phyloP scores from a whole-genome alignment of 2,797 vertebrate species.

The Sciurus vulgaris region DNA sequence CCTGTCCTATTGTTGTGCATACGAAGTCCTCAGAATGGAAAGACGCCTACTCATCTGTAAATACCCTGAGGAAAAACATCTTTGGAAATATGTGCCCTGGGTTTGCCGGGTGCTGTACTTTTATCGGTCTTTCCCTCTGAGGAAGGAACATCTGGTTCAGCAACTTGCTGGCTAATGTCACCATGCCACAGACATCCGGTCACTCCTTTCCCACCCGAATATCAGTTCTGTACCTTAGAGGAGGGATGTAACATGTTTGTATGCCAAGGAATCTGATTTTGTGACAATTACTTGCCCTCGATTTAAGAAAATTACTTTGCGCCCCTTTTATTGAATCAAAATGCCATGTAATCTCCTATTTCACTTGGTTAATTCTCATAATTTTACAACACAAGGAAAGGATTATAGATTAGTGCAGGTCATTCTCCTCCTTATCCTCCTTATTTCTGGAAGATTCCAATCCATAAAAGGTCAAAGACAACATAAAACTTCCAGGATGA shows the following conservation, averaged over 20 bases:
- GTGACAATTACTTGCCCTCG: slow-evolving; percentile 74
- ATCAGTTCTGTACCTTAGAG: slow-evolving; percentile 38
- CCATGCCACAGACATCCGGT: slow-evolving; percentile 56
- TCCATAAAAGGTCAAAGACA: slow-evolving; percentile 72
- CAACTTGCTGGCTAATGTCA: background rate
- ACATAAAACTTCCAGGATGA: slow-evolving; percentile 67
- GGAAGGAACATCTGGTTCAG: slow-evolving; percentile 48
- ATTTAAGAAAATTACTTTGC: slow-evolving; percentile 74
- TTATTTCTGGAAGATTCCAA: slow-evolving; percentile 78
- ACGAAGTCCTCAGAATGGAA: slow-evolving; percentile 57
- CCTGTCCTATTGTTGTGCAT: slow-evolving; percentile 62
- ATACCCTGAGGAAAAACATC: slow-evolving; percentile 62
- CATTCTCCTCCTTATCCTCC: slow-evolving; percentile 63
- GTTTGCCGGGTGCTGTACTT: background rate
- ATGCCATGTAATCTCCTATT: slow-evolving; percentile 68
- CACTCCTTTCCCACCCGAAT: slow-evolving; percentile 24
- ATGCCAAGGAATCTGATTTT: slow-evolving; percentile 73
- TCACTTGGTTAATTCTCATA: slow-evolving; percentile 80
- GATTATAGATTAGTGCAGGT: slow-evolving; percentile 79
- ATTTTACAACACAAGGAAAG: slow-evolving; percentile 81
- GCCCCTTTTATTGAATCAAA: slow-evolving; percentile 79
- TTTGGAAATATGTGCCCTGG: background rate
- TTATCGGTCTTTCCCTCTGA: slow-evolving; percentile 59
- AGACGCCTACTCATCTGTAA: slow-evolving; percentile 62
- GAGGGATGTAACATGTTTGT: slow-evolving; percentile 57